Percentiles rank a stretch among this genome's conserved stretches.
Conservation (phyloP, 2,797 vertebrate species). For the Sebastes paucispinis region DNA sequence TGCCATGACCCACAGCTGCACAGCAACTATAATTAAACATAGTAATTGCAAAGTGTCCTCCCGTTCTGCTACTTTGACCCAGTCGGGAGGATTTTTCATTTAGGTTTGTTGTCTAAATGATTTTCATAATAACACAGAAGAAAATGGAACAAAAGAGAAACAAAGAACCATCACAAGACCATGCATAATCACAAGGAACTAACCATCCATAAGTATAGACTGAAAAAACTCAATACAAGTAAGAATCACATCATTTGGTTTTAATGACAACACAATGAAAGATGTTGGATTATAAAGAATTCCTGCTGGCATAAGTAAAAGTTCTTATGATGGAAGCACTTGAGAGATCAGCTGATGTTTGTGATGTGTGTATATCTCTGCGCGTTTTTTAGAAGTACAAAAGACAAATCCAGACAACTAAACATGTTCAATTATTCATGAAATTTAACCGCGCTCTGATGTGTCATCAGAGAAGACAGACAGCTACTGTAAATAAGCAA, state of each 20-base stretch:
- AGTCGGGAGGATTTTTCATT: background rate
- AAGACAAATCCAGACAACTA: constrained; percentile 30
- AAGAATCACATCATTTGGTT: background rate
- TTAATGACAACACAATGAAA: background rate
- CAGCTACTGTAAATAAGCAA: constrained; percentile 46
- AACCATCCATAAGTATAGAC: background rate
- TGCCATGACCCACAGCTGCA: too few species aligned
- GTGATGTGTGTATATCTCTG: background rate
- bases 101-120: background rate
- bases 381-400: constrained; percentile 10
- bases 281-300: background rate
- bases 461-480: constrained; percentile 50
- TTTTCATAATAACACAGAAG: background rate
- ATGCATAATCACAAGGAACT: background rate
- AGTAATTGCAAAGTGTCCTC: background rate
- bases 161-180: background rate
- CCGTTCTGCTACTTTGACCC: background rate
- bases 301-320: background rate
- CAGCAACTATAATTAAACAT: background rate
- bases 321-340: background rate
- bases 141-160: background rate
- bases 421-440: constrained; percentile 53
- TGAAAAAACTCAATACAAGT: background rate
- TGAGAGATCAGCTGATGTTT: background rate
- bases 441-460: constrained; percentile 19